phyloP scores from a whole-genome alignment of 1,140 invertebrate genomes.

The Bicyclus anynana region DNA sequence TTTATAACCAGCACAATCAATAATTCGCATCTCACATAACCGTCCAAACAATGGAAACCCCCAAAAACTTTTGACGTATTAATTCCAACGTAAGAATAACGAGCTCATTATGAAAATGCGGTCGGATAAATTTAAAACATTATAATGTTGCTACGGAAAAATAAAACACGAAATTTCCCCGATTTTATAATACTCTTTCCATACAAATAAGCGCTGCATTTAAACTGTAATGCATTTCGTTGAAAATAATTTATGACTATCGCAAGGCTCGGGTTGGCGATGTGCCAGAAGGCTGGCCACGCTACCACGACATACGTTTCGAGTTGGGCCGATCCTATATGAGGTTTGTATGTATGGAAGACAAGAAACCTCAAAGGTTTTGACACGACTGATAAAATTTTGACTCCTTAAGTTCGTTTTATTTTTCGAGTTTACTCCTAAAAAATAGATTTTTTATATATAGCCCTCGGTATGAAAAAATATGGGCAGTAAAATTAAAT shows the following conservation, averaged over 20 bases:
- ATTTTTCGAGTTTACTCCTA: too few relatives aligned
- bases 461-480: too few relatives aligned
- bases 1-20: too few relatives aligned
- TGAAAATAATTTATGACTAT: slow-evolving; percentile 25
- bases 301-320: slow-evolving; percentile 13
- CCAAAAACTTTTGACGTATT: neutral
- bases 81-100: neutral
- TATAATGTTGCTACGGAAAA: neutral
- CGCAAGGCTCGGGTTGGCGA: slow-evolving; percentile 21
- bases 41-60: too few relatives aligned
- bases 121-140: neutral
- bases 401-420: too few relatives aligned
- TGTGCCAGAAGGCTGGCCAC: slow-evolving; percentile 23
- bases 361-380: neutral
- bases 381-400: too few relatives aligned
- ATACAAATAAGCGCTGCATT: slow-evolving; percentile 7
- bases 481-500: too few relatives aligned
- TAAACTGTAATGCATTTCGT: slow-evolving; percentile 22
- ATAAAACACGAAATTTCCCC: neutral
- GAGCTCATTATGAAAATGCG: neutral
- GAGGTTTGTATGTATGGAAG: neutral
- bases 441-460: too few relatives aligned
- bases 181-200: slow-evolving; percentile 1
- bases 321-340: slow-evolving; percentile 6
- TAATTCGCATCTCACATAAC: neutral